phyloP scores from a whole-genome alignment of 2,797 vertebrate genomes.

The Gambusia yucatana region DNA sequence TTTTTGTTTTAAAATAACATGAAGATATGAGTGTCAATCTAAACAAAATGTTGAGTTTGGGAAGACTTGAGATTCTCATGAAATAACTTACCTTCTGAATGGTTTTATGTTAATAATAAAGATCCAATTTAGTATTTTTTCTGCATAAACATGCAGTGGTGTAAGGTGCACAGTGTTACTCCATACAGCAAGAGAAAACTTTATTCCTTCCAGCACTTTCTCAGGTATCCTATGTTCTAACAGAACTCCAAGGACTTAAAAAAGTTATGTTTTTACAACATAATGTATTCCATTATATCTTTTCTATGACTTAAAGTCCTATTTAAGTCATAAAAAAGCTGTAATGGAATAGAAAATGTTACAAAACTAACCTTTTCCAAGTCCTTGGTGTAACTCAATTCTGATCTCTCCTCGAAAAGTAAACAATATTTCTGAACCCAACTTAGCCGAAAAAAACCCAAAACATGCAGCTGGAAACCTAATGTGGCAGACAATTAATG shows the following conservation, averaged over 20 bases:
- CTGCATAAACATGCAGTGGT: not conserved
- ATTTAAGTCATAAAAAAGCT: not conserved
- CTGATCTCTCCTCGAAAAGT: not conserved
- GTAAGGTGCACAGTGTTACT: not conserved
- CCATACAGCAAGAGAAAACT: not conserved
- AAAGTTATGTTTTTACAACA: no score
- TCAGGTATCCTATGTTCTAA: not conserved
- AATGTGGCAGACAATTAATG: not conserved
- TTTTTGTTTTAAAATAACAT: not conserved
- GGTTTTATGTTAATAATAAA: not conserved
- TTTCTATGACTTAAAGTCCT: no score
- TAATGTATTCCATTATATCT: no score
- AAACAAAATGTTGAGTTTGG: not conserved
- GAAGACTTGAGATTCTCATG: not conserved
- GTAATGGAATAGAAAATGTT: not conserved
- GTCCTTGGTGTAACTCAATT: not conserved
- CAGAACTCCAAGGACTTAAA: not conserved
- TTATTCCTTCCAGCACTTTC: not conserved
- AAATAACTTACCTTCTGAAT: not conserved
- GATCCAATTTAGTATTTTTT: not conserved
- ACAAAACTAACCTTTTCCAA: not conserved
- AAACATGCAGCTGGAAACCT: not conserved
- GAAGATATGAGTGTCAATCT: not conserved
- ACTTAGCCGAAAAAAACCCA: no score
- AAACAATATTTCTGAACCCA: not conserved